phyloP scores from a whole-genome alignment of 2,888 invertebrate genomes.

The Stramonita haemastoma region DNA sequence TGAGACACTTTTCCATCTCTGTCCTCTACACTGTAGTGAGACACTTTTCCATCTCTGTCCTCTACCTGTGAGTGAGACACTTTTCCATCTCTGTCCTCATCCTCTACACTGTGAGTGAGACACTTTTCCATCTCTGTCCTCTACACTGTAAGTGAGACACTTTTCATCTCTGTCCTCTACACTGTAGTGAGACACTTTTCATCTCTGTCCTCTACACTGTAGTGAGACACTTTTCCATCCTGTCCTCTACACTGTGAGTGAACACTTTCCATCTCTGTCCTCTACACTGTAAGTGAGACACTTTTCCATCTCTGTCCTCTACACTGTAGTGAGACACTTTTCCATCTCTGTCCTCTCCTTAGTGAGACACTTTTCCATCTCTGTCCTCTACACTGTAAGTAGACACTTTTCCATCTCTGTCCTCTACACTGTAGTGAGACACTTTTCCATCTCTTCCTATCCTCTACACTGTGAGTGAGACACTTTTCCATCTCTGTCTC shows the following conservation, averaged over 20 bases:
- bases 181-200: neutral
- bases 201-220: neutral
- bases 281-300: neutral
- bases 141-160: conserved; percentile 84
- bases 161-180: conserved; percentile 18
- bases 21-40: too few species aligned
- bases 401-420: conserved; percentile 47
- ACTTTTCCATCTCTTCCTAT: too few species aligned
- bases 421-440: too few species aligned
- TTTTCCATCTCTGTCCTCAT: neutral
- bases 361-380: too few species aligned
- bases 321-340: too few species aligned
- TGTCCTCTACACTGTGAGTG: neutral
- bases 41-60: too few species aligned
- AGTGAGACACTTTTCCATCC: neutral
- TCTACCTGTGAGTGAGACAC: too few species aligned
- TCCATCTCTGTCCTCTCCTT: conserved; percentile 50
- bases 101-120: neutral
- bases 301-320: neutral
- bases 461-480: neutral
- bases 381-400: neutral
- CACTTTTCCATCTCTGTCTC: neutral
- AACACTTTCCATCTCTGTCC: neutral
- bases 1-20: too few species aligned
- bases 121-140: neutral